A percentile compares a stretch with the other conserved stretches of the same genome.
phyloP scores from a whole-genome alignment of 2,797 vertebrate genomes.

The Crypturellus tataupa region DNA sequence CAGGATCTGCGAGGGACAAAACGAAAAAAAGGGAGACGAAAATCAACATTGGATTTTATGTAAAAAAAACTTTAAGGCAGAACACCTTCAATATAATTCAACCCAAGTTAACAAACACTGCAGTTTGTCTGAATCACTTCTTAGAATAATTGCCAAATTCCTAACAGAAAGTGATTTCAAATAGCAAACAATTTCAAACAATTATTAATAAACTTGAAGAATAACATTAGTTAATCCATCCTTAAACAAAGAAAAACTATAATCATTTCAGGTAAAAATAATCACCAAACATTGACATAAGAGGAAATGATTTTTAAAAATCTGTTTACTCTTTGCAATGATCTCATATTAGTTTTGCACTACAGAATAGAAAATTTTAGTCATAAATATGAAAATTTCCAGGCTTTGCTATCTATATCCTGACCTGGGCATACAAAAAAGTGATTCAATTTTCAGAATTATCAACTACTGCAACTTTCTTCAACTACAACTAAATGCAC shows the following conservation, averaged over 20 bases:
- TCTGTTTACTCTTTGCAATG: neutral
- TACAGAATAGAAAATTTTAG: neutral
- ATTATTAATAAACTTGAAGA: neutral
- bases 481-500: neutral
- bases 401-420: neutral
- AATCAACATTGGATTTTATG: neutral
- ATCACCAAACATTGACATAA: neutral
- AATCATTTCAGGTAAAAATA: neutral
- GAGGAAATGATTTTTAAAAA: neutral
- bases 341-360: neutral
- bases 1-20: constrained; percentile 83
- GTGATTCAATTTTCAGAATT: neutral
- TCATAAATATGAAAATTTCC: neutral
- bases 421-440: neutral
- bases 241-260: neutral
- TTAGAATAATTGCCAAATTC: neutral
- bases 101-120: neutral
- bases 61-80: neutral
- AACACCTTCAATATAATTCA: neutral
- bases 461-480: neutral
- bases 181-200: neutral
- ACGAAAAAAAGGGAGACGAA: neutral
- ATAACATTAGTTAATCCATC: neutral
- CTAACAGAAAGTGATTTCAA: neutral
- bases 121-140: neutral